Conservation (phyloP, 1,140 invertebrate genomes). For the Ruditapes philippinarum region DNA sequence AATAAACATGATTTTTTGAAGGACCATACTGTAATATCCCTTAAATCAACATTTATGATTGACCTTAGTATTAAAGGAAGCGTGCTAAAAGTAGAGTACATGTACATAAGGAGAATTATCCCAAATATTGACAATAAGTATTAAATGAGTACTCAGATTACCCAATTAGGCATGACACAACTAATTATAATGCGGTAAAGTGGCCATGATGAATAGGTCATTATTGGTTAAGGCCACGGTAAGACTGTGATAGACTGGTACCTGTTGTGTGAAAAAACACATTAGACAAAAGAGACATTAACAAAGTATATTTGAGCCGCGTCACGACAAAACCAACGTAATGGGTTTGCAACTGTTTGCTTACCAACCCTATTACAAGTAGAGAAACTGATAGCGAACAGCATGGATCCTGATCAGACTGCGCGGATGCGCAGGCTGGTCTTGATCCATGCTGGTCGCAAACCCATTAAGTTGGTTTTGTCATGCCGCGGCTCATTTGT, state of each 20-base stretch:
- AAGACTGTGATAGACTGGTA: not conserved
- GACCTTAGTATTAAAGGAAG: not conserved
- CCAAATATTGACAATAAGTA: conserved; percentile 8
- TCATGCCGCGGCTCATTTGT: too few relatives aligned
- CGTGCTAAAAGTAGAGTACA: not conserved
- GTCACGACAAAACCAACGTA: too few relatives aligned
- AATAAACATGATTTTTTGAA: not conserved
- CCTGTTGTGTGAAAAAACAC: not conserved
- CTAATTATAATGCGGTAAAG: not conserved
- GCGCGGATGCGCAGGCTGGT: too few relatives aligned
- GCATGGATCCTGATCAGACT: too few relatives aligned
- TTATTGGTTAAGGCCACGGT: not conserved
- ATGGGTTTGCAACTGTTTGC: too few relatives aligned
- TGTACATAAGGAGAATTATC: conserved; percentile 21
- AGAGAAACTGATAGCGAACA: too few relatives aligned
- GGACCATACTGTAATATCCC: not conserved
- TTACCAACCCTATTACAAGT: too few relatives aligned
- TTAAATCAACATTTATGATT: not conserved
- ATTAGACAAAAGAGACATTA: not conserved
- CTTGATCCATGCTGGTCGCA: too few relatives aligned
- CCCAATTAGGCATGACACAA: conserved; percentile 30
- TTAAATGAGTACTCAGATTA: conserved; percentile 14
- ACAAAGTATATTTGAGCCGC: too few relatives aligned
- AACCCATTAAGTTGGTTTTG: too few relatives aligned
- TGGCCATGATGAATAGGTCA: not conserved